Evolutionary conservation across 1,140 invertebrate species (phyloP).

Genomic region (Luehdorfia chinensis): DNA sequence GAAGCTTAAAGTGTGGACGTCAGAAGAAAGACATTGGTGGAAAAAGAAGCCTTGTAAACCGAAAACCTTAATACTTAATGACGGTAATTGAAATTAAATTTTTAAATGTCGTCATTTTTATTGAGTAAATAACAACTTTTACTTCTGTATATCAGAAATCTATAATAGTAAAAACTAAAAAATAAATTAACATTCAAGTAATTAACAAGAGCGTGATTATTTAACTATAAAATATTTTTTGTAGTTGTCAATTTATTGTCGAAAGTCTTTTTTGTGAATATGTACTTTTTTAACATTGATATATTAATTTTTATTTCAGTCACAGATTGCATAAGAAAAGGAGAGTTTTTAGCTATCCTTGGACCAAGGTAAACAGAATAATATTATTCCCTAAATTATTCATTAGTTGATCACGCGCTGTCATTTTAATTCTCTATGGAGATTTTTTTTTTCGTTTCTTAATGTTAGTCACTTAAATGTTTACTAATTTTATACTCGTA

Average conservation of each 20-base stretch:
- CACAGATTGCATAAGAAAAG: conserved; percentile 47
- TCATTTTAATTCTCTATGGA: too few species aligned
- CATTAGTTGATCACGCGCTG: too few species aligned
- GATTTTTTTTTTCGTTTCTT: too few species aligned
- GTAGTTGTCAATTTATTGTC: neutral
- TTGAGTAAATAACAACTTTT: too few species aligned
- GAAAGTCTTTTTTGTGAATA: too few species aligned
- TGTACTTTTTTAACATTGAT: too few species aligned
- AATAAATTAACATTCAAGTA: neutral
- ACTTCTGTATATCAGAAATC: too few species aligned
- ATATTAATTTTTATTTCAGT: conserved; percentile 38
- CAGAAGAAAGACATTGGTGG: conserved; percentile 57
- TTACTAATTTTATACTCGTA: too few species aligned
- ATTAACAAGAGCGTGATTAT: neutral
- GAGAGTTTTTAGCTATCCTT: conserved; percentile 59
- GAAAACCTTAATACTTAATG: conserved; percentile 44
- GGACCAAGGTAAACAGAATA: conserved; percentile 55
- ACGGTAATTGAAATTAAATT: conserved; percentile 32
- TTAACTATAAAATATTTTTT: neutral
- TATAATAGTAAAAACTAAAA: neutral
- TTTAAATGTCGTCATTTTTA: neutral
- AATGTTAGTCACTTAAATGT: too few species aligned
- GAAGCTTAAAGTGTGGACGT: conserved; percentile 50
- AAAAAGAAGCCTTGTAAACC: conserved; percentile 34
- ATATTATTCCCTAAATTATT: too few species aligned